Evolutionary conservation across 2,888 invertebrate genomes (phyloP), one percentile per base, ranked within the genome.

Genomic region (Hyalella azteca): DNA sequence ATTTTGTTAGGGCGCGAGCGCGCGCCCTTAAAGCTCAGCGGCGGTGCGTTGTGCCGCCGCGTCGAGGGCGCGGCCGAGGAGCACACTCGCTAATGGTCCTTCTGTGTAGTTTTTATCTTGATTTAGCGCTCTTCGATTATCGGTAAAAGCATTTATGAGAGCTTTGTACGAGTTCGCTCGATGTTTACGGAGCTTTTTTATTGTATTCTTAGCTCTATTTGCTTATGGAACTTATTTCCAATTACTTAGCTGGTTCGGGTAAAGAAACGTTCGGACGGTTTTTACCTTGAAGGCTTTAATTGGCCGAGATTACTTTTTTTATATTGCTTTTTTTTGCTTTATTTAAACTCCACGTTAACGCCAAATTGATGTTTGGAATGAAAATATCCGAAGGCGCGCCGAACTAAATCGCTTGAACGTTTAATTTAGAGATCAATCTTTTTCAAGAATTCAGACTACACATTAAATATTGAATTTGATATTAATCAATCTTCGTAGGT

Each of bases 121-220:
- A 54, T 54, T 54, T 54, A 54, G 54, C 54, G 54, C 54, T 29
- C 54, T 54, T 54, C 54, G 54, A 54, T 54, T 54, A 54, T 54
- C 54, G 54, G 54, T 9, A 54, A 54, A 54, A 54, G 29, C 54
- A 54, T 54, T 54, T 54, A 54, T 54, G 54, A 54, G 54, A 22
- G 54, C 29, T 54, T 54, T 54, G 54, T 54, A 54, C 29, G 54
- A 54, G 54, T 54, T 22, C 54, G 54, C 54, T n/a, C 7, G 54
- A 54, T 54, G 54, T 54, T 54, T 54, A 26, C 26, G 26, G 22
- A 11, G 26, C 26, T 22, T 54, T 29, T 29, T 54, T 29, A 9
- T 54, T 26, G 26, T 54, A 54, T 54, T 7, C 22, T n/a, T n/a
- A n/a, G 54, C 26, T 26, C 22, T 54, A 22, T 54, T 54, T 29